These are phyloP conservation scores for Omphaloscelis lunosa DNA, from an alignment of 2,888 invertebrate species.

Conservation along the genomic window DNA sequence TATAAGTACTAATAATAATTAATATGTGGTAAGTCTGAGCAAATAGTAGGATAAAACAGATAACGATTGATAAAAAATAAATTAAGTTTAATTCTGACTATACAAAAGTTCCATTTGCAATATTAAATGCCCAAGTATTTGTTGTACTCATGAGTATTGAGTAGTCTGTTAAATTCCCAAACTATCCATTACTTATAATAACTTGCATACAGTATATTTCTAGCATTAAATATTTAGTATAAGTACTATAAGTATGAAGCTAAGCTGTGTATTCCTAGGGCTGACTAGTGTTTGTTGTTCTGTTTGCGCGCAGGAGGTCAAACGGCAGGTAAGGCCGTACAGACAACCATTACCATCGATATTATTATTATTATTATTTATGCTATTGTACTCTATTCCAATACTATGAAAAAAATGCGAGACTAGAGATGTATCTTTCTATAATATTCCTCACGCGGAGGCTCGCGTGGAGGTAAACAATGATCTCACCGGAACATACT, in stretches of 20 bases:
- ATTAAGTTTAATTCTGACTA: neutral
- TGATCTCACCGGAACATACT: neutral
- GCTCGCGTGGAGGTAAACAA: too few species aligned
- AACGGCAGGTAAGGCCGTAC: constrained; percentile 87
- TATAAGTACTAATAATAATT: neutral
- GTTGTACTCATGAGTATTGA: neutral
- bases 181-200: neutral
- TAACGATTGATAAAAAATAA: neutral
- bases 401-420: neutral
- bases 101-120: neutral
- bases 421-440: constrained; percentile 57
- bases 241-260: constrained; percentile 49
- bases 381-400: constrained; percentile 49
- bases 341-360: constrained; percentile 62
- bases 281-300: constrained; percentile 81
- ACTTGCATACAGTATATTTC: neutral
- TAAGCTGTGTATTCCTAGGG: constrained; percentile 63
- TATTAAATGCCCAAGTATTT: neutral
- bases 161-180: neutral
- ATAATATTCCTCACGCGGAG: neutral
- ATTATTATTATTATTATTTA: constrained; percentile 67
- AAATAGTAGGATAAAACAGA: neutral
- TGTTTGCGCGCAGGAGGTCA: constrained; percentile 89
- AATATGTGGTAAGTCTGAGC: neutral
- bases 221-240: constrained; percentile 18